Evolutionary conservation across 2,113 vertebrate genomes (phyloP), one percentile per base, ranked within the genome.

Genomic region (Pseudorhombus dupliciocellatus): DNA sequence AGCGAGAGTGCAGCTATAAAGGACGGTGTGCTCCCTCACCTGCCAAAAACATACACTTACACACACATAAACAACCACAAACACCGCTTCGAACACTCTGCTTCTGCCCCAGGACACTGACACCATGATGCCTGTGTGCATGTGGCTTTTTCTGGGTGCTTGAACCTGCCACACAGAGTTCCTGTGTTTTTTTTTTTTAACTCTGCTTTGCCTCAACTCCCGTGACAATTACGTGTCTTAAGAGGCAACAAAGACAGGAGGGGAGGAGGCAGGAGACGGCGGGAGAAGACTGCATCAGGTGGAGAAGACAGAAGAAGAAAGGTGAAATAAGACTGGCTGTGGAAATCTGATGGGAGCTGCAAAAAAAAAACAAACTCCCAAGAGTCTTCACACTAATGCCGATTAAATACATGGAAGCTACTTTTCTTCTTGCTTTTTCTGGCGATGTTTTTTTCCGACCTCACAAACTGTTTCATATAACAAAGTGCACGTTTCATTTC

Each of bases 1-100:
- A 89, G 79, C 68, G 69, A 86, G 69, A 73, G 74, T 81, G 80
- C 71, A 62, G 60, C 69, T 75, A 67, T 70, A 88, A 90, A 91
- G 86, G 87, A 91, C 82, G 68, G 62, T 46, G 73, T 84, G 86
- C 75, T 75, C 79, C 77, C 83, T 80, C 15, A 80, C 74, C 73
- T 90, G 87, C 88, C 86, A 88, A 79, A 85, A 84, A 85, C 80
- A 61, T 77, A 79, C 69, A 80, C 66, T 50, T 40, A 66, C 77
- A 67, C 40, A 57, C 59, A 67, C 40, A 57, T 54, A 79, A 79
- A 81, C 80, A 81, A 75, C 31, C 78, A 69, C 77, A 69, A 79
- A 84, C 77, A 84, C 62, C 68, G 34, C 34, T 37, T 37, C 9
- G 34, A 77, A 71, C 52, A 66, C 53, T 77, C 79, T 34, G 66